These are phyloP conservation scores for Apteryx owenii DNA, from an alignment of 2,113 vertebrate species.

Conservation along the genomic window DNA sequence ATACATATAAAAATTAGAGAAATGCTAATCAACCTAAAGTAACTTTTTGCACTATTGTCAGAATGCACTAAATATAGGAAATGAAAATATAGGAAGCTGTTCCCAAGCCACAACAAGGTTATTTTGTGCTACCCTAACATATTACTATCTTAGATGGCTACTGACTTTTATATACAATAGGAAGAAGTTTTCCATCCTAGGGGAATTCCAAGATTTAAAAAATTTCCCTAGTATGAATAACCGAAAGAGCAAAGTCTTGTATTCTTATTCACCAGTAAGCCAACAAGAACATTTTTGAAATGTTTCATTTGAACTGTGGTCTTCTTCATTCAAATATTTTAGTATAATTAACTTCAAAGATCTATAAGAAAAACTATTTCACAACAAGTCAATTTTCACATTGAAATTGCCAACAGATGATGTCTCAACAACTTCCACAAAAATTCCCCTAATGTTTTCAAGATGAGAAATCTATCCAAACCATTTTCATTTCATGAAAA, in stretches of 20 bases:
- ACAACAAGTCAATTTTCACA: not conserved
- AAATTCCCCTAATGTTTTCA: not conserved
- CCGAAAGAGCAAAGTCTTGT: constrained; percentile 28
- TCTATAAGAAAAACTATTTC: not conserved
- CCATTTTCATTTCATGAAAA: not conserved
- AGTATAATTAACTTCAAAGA: not conserved
- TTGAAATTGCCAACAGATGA: not conserved
- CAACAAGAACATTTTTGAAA: not conserved
- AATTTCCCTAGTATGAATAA: not conserved
- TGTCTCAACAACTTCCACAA: not conserved
- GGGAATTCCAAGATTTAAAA: constrained; percentile 8
- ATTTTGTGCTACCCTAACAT: not conserved
- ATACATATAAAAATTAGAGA: not conserved
- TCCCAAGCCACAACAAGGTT: not conserved
- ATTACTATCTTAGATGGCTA: not conserved
- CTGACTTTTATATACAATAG: not conserved
- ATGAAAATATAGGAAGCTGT: not conserved
- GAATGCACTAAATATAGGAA: not conserved
- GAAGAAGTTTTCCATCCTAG: not conserved
- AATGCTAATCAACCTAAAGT: not conserved
- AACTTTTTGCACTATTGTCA: not conserved
- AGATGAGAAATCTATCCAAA: not conserved
- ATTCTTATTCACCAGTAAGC: not conserved
- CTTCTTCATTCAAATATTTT: not conserved
- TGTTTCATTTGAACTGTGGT: not conserved